These are phyloP conservation scores for Dusona sp. DNA, from an alignment of 2,888 invertebrate species.

Conservation along the genomic window DNA sequence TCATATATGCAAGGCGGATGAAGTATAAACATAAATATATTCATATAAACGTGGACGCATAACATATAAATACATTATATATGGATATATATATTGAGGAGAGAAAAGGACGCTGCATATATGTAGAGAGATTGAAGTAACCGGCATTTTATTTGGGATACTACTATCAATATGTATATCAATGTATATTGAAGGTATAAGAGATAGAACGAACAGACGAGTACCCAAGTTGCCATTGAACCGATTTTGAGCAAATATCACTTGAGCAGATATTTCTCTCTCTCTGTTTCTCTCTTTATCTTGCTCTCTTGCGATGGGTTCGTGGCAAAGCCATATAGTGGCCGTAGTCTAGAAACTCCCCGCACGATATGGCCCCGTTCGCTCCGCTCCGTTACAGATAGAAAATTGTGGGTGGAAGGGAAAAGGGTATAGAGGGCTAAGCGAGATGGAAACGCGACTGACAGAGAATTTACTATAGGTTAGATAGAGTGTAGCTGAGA, in stretches of 20 bases:
- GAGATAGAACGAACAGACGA: slow-evolving; percentile 80
- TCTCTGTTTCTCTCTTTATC: slow-evolving; percentile 7
- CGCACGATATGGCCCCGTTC: slow-evolving; percentile 41
- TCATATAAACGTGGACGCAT: background rate
- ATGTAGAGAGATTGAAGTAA: background rate
- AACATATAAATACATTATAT: slow-evolving; percentile 26
- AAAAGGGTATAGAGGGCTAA: slow-evolving; percentile 49
- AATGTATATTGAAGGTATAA: slow-evolving; percentile 78
- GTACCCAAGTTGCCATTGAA: slow-evolving; percentile 85
- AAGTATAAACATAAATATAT: background rate
- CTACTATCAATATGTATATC: slow-evolving; percentile 29
- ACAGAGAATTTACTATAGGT: slow-evolving; percentile 49
- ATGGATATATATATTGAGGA: background rate
- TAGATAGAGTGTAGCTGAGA: slow-evolving; percentile 36
- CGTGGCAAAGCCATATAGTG: slow-evolving; percentile 63
- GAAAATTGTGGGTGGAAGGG: slow-evolving; percentile 70
- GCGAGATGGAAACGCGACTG: slow-evolving; percentile 65
- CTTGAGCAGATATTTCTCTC: slow-evolving; percentile 78
- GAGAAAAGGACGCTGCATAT: background rate
- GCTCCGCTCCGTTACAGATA: slow-evolving; percentile 63
- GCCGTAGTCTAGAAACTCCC: slow-evolving; percentile 59
- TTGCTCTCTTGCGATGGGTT: slow-evolving; percentile 67
- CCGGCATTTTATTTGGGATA: slow-evolving; percentile 4
- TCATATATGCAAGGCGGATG: background rate
- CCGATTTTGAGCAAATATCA: slow-evolving; percentile 85